Percentiles rank a stretch among this genome's conserved stretches.
phyloP scores from a whole-genome alignment of 1,140 invertebrate genomes.

The Drosophila willistoni region DNA sequence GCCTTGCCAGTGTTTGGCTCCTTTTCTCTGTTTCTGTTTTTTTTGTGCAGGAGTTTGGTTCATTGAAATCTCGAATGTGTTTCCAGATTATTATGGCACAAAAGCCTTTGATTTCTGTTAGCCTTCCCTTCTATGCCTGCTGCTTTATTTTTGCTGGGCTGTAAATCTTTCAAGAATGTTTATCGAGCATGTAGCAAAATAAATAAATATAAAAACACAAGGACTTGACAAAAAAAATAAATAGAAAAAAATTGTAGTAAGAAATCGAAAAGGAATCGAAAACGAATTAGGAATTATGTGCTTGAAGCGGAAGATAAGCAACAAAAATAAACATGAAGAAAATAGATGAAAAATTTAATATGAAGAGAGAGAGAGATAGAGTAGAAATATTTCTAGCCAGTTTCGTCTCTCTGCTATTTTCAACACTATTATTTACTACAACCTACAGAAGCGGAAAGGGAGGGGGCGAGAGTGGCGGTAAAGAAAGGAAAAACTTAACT shows the following conservation, averaged over 20 bases:
- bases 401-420: slow-evolving; percentile 22
- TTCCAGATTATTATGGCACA: slow-evolving; percentile 66
- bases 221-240: slow-evolving; percentile 18
- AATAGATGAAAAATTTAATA: slow-evolving; percentile 27
- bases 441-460: slow-evolving; percentile 31
- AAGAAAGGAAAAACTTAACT: slow-evolving; percentile 1
- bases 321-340: neutral
- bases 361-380: neutral
- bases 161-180: slow-evolving; percentile 67
- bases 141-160: slow-evolving; percentile 32
- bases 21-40: neutral
- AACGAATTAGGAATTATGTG: slow-evolving; percentile 36
- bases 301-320: slow-evolving; percentile 30
- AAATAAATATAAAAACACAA: slow-evolving; percentile 36
- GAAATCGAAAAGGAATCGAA: slow-evolving; percentile 6
- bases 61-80: slow-evolving; percentile 72
- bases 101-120: slow-evolving; percentile 64
- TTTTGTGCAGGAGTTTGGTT: slow-evolving; percentile 31
- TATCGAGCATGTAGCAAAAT: slow-evolving; percentile 49
- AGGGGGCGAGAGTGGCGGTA: neutral
- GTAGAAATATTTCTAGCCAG: too few relatives aligned
- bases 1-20: neutral
- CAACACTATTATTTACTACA: slow-evolving; percentile 54
- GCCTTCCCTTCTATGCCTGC: slow-evolving; percentile 2
- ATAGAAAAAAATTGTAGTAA: slow-evolving; percentile 1